These are phyloP conservation scores for Acanthosepion pharaonis DNA, from an alignment of 2,888 invertebrate species.

Conservation along the genomic window DNA sequence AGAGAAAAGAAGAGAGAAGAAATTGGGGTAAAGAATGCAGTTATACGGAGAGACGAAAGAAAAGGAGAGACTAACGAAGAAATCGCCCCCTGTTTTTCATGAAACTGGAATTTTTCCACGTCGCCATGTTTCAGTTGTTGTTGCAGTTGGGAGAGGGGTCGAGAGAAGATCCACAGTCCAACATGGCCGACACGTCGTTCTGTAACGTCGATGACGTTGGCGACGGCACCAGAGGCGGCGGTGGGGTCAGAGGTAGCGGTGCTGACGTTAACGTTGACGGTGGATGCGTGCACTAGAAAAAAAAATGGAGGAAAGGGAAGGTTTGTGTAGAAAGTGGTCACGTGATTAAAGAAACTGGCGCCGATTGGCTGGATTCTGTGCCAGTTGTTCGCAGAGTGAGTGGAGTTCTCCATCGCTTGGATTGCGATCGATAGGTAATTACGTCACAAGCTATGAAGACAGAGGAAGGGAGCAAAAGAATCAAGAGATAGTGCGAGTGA, in stretches of 20 bases:
- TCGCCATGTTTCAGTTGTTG: constrained; percentile 23
- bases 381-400: constrained; percentile 33
- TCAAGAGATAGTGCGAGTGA: neutral
- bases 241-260: constrained; percentile 14
- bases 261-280: constrained; percentile 33
- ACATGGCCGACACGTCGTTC: constrained; percentile 33
- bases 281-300: neutral
- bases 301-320: neutral
- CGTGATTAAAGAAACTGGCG: neutral
- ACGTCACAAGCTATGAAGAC: neutral
- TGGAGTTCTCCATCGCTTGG: constrained; percentile 33
- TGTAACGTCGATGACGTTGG: constrained; percentile 12
- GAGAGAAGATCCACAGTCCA: neutral
- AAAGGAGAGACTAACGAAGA: neutral
- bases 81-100: neutral
- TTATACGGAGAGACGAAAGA: neutral
- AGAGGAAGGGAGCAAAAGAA: neutral
- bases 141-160: neutral
- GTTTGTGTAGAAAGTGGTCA: neutral
- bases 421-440: neutral
- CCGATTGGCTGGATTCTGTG: constrained; percentile 15
- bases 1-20: neutral
- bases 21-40: neutral
- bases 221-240: neutral
- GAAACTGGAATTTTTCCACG: neutral